Evolutionary conservation across 2,797 vertebrate species (phyloP).

Genomic region (Silurus aristotelis): DNA sequence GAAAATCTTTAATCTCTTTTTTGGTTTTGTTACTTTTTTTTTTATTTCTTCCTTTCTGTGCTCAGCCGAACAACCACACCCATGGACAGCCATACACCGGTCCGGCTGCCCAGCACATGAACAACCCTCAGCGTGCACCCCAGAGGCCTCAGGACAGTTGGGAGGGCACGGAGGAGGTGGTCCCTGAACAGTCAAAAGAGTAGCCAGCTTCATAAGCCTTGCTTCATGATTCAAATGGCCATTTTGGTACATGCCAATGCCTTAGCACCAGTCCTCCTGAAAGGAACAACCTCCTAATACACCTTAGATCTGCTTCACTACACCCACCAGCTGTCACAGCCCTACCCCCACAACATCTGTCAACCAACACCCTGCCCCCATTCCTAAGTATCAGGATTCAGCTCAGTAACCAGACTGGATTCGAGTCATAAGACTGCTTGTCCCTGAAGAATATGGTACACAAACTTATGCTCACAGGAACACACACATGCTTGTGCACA

Average conservation of each 20-base stretch:
- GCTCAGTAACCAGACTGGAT: neutral
- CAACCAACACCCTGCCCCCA: neutral
- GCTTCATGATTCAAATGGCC: conserved; percentile 70
- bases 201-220: conserved; percentile 67
- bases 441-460: neutral
- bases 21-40: neutral
- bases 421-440: neutral
- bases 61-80: conserved; percentile 91
- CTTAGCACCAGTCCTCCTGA: conserved; percentile 21
- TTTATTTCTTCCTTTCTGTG: conserved; percentile 1
- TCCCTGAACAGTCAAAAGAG: conserved; percentile 91
- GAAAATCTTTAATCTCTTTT: neutral
- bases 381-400: neutral
- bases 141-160: conserved; percentile 98
- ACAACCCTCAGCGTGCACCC: conserved; percentile 93
- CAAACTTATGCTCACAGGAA: neutral
- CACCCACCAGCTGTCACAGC: conserved; percentile 65
- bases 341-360: neutral
- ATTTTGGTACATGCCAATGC: conserved; percentile 11
- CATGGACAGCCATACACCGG: conserved; percentile 98
- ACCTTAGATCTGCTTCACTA: neutral
- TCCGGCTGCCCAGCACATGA: conserved; percentile 98
- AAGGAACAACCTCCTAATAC: neutral
- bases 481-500: conserved; percentile 3
- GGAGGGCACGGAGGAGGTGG: conserved; percentile 91